Percentiles rank a stretch among this genome's conserved stretches.
Conservation (phyloP, 2,888 invertebrate species). For the Augiades crinisus region DNA sequence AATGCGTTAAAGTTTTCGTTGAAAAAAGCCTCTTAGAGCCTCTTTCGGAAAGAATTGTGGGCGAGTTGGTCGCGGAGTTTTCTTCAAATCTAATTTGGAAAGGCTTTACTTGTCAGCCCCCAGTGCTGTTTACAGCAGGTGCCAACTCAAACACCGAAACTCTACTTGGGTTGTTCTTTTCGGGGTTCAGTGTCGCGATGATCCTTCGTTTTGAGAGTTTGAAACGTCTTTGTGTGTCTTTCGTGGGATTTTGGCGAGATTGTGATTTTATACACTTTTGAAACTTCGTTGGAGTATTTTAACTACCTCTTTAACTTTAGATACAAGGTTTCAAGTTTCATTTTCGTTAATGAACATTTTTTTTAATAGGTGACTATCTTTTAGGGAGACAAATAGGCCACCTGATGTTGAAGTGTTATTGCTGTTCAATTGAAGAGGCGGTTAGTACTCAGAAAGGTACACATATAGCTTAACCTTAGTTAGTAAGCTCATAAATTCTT, state of each 20-base stretch:
- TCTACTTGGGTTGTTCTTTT: constrained; percentile 23
- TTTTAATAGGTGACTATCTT: too few relatives aligned
- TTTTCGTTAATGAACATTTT: too few relatives aligned
- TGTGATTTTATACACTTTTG: constrained; percentile 12
- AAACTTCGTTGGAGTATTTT: too few relatives aligned
- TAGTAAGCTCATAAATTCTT: too few relatives aligned
- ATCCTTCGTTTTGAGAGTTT: constrained; percentile 5
- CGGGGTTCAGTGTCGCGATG: neutral
- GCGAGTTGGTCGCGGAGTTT: constrained; percentile 9
- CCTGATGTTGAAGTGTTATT: too few relatives aligned
- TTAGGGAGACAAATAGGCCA: too few relatives aligned
- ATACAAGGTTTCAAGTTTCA: too few relatives aligned
- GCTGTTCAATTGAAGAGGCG: too few relatives aligned
- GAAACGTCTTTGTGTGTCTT: neutral
- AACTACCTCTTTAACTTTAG: too few relatives aligned
- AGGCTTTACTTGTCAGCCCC: constrained; percentile 44
- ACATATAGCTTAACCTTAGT: too few relatives aligned
- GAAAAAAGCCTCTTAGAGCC: constrained; percentile 17
- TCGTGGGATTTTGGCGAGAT: neutral
- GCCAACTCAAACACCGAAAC: constrained; percentile 31
- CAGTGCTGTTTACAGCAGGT: constrained; percentile 31
- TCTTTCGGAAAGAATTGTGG: constrained; percentile 19
- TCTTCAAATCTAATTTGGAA: constrained; percentile 46
- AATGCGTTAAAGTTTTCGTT: constrained; percentile 18
- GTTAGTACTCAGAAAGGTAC: too few relatives aligned